A percentile compares a stretch with the other conserved stretches of the same genome.
These are phyloP conservation scores for Ochropleura leucogaster DNA, from an alignment of 2,888 invertebrate genomes.

Conservation along the genomic window DNA sequence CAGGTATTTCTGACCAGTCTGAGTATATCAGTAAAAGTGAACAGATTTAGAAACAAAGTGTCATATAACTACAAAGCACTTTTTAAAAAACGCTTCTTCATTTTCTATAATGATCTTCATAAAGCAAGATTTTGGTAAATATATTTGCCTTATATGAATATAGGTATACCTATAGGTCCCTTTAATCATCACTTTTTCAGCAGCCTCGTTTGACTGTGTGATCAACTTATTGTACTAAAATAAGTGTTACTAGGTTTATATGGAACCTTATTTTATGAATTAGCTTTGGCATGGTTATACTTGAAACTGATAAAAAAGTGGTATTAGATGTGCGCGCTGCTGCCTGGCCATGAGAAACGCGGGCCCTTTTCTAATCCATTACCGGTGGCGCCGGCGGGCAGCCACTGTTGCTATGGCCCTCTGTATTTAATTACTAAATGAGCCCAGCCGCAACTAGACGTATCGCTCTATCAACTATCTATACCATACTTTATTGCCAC, in stretches of 20 bases:
- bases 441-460: constrained; percentile 45
- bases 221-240: no score
- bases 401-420: constrained; percentile 41
- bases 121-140: no score
- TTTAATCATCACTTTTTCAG: no score
- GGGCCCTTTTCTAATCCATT: constrained; percentile 65
- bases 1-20: no score
- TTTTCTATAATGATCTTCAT: no score
- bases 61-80: neutral
- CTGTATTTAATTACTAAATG: constrained; percentile 68
- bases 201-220: no score
- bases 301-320: neutral
- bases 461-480: constrained; percentile 36
- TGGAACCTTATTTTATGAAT: neutral
- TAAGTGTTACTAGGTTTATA: neutral
- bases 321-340: neutral
- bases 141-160: no score
- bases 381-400: constrained; percentile 19
- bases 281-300: neutral
- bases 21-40: neutral
- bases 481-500: constrained; percentile 5
- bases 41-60: neutral
- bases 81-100: no score
- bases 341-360: constrained; percentile 18
- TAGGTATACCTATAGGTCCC: no score